Evolutionary conservation across 1,140 invertebrate genomes (phyloP).

Genomic region (Drosophila arawakana): DNA sequence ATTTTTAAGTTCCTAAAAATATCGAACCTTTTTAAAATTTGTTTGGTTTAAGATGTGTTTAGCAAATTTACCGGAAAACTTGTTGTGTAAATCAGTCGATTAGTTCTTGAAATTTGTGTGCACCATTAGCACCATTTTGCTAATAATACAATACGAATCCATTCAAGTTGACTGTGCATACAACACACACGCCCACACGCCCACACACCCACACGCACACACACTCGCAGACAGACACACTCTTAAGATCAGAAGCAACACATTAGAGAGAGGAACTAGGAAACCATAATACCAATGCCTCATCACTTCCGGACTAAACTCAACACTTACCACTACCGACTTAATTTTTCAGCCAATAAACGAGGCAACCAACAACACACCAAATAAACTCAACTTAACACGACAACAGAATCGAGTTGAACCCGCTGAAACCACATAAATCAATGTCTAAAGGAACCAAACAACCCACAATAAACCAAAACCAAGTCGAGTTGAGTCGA

Average conservation of each 20-base stretch:
- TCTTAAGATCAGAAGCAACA: conserved; percentile 1
- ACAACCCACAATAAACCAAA: conserved; percentile 33
- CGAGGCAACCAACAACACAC: conserved; percentile 39
- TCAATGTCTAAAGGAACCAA: conserved; percentile 60
- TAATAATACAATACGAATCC: conserved; percentile 4
- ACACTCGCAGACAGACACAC: neutral
- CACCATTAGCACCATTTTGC: conserved; percentile 10
- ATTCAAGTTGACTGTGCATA: conserved; percentile 4
- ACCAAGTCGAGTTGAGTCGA: conserved; percentile 6
- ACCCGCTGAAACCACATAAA: conserved; percentile 70
- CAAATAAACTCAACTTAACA: conserved; percentile 4
- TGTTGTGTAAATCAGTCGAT: neutral
- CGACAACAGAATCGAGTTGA: conserved; percentile 24
- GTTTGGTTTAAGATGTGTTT: too few species aligned
- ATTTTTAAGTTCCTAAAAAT: too few species aligned
- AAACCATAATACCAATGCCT: conserved; percentile 61
- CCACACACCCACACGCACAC: neutral
- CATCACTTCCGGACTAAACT: conserved; percentile 39
- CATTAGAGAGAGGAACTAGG: conserved; percentile 32
- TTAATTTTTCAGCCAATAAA: conserved; percentile 71
- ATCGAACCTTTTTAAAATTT: too few species aligned
- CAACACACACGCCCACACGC: neutral
- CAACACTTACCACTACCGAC: conserved; percentile 40
- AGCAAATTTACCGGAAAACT: too few species aligned
- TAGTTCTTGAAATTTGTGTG: neutral